Conservation (phyloP, 2,113 vertebrate genomes). For the Atlantisia rogersi region DNA sequence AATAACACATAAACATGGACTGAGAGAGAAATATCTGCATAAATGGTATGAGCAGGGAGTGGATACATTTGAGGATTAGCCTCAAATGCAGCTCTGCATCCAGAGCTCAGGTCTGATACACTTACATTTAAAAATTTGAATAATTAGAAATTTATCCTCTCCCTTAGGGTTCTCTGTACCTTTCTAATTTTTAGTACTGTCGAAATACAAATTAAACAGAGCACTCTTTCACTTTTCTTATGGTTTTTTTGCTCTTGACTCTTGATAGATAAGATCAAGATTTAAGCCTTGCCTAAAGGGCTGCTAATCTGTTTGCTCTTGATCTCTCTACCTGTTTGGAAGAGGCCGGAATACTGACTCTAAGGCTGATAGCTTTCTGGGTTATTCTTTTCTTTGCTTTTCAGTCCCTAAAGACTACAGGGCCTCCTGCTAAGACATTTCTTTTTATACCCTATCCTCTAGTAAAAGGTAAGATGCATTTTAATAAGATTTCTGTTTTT, state of each 20-base stretch:
- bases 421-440: neutral
- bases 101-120: neutral
- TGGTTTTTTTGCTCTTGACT: neutral
- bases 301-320: neutral
- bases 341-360: neutral
- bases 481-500: neutral
- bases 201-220: neutral
- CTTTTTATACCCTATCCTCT: neutral
- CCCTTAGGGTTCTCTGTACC: accelerated
- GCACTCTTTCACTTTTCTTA: neutral
- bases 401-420: neutral
- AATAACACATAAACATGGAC: neutral
- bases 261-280: neutral
- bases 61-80: neutral
- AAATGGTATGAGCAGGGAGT: neutral
- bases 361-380: neutral
- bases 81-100: neutral
- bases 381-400: conserved; percentile 14
- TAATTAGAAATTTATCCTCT: neutral
- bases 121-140: neutral
- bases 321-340: neutral
- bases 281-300: neutral
- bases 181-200: neutral
- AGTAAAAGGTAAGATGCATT: neutral
- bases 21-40: neutral